Evolutionary conservation across 2,888 invertebrate genomes (phyloP), one percentile per base, ranked within the genome.

Genomic region (Crematogaster levior): DNA sequence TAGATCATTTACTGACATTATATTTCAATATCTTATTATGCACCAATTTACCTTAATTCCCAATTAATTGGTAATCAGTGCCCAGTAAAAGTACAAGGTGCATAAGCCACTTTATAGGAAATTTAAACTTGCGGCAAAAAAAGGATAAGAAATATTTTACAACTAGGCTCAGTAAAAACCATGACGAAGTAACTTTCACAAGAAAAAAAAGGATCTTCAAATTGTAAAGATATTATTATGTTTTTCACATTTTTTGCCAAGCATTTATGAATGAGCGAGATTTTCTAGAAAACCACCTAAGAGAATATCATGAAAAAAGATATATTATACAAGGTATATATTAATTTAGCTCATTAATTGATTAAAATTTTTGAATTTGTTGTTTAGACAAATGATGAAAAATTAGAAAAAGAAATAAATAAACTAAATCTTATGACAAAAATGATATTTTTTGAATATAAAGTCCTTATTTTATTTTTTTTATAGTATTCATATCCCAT

Each of bases 1-100:
- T 27, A 18, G 43, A 27, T 40, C 15, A 63, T 65, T 65, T 43
- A 65, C 18, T 24, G 9, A n/a, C 24, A 27, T 9, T n/a, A n/a
- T n/a, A 43, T 65, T 46, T 43, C 24, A 27, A 9, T 24, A 65
- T 65, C 63, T 65, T 63, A 27, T 65, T 63, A 63, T 40, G 63
- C 24, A 18, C 9, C 24, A 18, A 24, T n/a, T n/a, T n/a, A n/a
- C n/a, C n/a, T n/a, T n/a, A n/a, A n/a, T n/a, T n/a, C n/a, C n/a
- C n/a, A 43, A 24, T 60, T 40, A 10, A 15, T 15, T 15, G 37
- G 3, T 63, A 40, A 65, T 65, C 24, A 43, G 43, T 18, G 18
- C 27, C 18, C 1, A 43, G 9, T 43, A 43, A 65, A n/a, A n/a
- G 43, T 65, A 65, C 63, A 40, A 61, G 21, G 3, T 63, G 6